phyloP scores from a whole-genome alignment of 2,888 invertebrate species.

The Hypena proboscidalis region DNA sequence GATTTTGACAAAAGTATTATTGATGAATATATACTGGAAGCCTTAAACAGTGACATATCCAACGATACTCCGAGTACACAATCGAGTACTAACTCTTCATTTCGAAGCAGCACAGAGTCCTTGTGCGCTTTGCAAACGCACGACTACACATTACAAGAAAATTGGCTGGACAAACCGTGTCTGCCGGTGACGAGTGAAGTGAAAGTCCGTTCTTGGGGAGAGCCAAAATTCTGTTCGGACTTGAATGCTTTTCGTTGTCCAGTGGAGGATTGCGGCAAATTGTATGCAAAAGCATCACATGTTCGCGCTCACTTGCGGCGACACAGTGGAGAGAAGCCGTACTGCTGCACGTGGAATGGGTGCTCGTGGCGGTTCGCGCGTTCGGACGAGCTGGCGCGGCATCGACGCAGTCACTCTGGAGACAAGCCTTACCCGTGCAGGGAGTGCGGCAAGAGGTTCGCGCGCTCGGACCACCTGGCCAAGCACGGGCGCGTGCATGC shows the following conservation, averaged over 20 bases:
- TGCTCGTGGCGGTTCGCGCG: slow-evolving; percentile 97
- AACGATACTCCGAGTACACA: slow-evolving; percentile 53
- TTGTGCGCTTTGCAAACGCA: slow-evolving; percentile 58
- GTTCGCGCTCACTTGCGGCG: slow-evolving; percentile 94
- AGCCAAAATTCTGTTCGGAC: slow-evolving; percentile 73
- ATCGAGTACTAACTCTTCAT: slow-evolving; percentile 54
- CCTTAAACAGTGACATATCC: slow-evolving; percentile 63
- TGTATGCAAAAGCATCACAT: slow-evolving; percentile 96
- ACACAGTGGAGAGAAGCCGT: slow-evolving; percentile 93
- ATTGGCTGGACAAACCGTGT: slow-evolving; percentile 42
- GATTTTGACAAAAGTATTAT: slow-evolving; percentile 74
- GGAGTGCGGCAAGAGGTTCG: slow-evolving; percentile 95
- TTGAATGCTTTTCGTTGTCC: slow-evolving; percentile 88
- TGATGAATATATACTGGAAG: slow-evolving; percentile 73
- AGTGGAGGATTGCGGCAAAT: slow-evolving; percentile 89
- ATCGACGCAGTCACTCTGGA: slow-evolving; percentile 97
- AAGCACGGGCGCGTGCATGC: slow-evolving; percentile 96
- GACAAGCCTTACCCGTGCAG: slow-evolving; percentile 96
- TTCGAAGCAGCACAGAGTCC: slow-evolving; percentile 51
- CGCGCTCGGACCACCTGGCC: slow-evolving; percentile 96
- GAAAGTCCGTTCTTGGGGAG: slow-evolving; percentile 68
- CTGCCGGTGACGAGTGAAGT: slow-evolving; percentile 47
- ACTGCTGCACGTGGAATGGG: slow-evolving; percentile 90
- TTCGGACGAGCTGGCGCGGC: slow-evolving; percentile 96
- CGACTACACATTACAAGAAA: slow-evolving; percentile 49